Base-by-base conservation (phyloP, 2,113 vertebrate species). In the Sakesphorus luctuosus region DNA sequence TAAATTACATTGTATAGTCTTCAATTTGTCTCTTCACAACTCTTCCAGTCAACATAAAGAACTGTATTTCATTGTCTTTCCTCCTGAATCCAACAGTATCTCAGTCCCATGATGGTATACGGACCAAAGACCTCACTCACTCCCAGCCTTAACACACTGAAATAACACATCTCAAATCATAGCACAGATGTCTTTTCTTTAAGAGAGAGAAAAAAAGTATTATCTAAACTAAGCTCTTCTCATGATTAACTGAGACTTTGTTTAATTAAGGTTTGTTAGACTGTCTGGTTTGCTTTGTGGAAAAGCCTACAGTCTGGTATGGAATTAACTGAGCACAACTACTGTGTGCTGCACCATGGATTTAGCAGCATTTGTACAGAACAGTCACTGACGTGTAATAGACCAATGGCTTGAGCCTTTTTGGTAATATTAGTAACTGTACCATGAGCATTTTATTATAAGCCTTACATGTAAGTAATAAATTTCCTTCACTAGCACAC, bases 251-350 rank as follows among this genome's bases (percentile, higher is more conserved):
- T n/a, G 33, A 96, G 91, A 92, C 91, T 89, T 90, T 95, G 95
- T 94, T 96, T 95, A 95, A 93, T 92, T 92, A 97, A 88, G 87
- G 26, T 73, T 91, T 84, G 52, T 89, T 94, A 80, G 72, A 91
- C 90, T 88, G 93, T 97, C 82, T 86, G 72, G 90, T 94, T 97
- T 96, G 78, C 74, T 95, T 92, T 77, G 88, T 68, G 67, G 65
- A 84, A 92, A 86, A 94, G 59, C 58, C 94, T 87, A 83, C 85
- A 77, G 84, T 86, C 93, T 89, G 63, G 35, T 78, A 71, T 31
- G 38, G 80, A 93, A 84, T 93, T 85, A 82, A 87, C 55, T 87
- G 84, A 82, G 93, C 96, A 66, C 19, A 94, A 93, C 65, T 80
- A 65, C 69, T 53, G 78, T 74, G 50, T 72, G 66, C 58, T 78